Evolutionary conservation across 35 echinoderm and acorn worm genomes (phyloP).

Genomic region (Lytechinus variegatus): DNA sequence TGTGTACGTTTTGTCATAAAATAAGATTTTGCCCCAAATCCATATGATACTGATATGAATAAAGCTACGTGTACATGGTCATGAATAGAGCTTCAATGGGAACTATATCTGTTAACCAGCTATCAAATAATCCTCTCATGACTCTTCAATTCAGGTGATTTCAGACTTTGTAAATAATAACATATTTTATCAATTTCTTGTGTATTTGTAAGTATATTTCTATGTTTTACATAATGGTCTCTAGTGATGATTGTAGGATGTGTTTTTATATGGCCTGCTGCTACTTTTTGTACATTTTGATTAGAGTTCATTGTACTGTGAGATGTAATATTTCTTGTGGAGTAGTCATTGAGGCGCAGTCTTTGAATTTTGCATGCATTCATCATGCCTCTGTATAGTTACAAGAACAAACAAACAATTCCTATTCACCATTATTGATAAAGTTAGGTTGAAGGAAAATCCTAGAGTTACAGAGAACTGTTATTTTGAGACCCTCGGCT

Average conservation of each 20-base stretch:
- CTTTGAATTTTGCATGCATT: background rate
- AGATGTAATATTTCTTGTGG: slow-evolving; percentile 4
- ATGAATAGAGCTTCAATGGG: background rate
- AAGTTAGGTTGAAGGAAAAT: background rate
- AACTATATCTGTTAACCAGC: background rate
- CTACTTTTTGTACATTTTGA: background rate
- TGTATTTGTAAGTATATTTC: background rate
- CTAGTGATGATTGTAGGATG: background rate
- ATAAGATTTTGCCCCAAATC: background rate
- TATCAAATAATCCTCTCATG: background rate
- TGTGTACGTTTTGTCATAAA: background rate
- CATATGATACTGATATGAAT: too few species aligned
- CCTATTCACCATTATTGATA: background rate
- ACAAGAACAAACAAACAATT: background rate
- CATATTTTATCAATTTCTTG: background rate
- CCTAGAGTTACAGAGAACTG: background rate
- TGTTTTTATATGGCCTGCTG: background rate
- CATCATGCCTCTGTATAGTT: background rate
- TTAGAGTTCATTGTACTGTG: background rate
- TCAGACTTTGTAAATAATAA: background rate
- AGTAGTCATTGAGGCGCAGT: background rate
- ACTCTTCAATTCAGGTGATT: background rate
- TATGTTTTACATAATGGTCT: background rate
- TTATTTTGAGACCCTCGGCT: too few species aligned
- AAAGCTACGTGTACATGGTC: background rate